Percentiles rank a stretch among this genome's conserved stretches.
Evolutionary conservation across 1,140 invertebrate genomes (phyloP).

Genomic region (Drosophila leontia): DNA sequence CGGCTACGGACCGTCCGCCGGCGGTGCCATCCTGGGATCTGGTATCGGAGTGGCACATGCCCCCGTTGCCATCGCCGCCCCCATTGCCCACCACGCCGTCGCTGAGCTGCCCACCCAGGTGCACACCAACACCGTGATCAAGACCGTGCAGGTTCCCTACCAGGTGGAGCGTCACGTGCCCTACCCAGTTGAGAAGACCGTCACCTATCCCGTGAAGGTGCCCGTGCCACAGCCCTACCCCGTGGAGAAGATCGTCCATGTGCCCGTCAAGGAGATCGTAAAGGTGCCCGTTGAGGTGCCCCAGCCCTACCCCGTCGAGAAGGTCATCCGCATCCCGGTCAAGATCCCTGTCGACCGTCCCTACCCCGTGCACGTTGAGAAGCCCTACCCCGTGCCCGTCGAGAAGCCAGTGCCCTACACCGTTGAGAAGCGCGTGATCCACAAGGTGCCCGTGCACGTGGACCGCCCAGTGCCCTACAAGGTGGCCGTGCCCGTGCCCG

Average conservation of each 20-base stretch:
- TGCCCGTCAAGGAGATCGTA: conserved; percentile 88
- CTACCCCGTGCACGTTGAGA: conserved; percentile 87
- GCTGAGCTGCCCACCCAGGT: conserved; percentile 73
- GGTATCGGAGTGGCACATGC: conserved; percentile 44
- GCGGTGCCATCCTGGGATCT: conserved; percentile 61
- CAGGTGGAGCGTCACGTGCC: conserved; percentile 88
- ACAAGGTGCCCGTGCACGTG: conserved; percentile 85
- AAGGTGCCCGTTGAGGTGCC: conserved; percentile 89
- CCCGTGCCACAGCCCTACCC: conserved; percentile 88
- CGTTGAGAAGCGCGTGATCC: conserved; percentile 87
- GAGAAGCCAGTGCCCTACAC: conserved; percentile 88
- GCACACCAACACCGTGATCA: conserved; percentile 84
- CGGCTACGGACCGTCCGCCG: conserved; percentile 81
- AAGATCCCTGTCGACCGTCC: conserved; percentile 87
- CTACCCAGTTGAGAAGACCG: conserved; percentile 88
- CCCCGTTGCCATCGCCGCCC: conserved; percentile 30
- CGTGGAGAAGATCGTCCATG: conserved; percentile 87
- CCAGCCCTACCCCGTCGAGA: conserved; percentile 88
- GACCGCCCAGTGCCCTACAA: conserved; percentile 87
- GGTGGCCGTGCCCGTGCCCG: conserved; percentile 87
- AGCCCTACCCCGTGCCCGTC: conserved; percentile 87
- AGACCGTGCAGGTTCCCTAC: conserved; percentile 87
- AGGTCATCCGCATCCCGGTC: conserved; percentile 85
- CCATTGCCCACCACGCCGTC: conserved; percentile 36
- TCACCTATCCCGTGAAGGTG: conserved; percentile 88